Evolutionary conservation across 2,888 invertebrate genomes (phyloP).

Genomic region (Physocephala rufipes): DNA sequence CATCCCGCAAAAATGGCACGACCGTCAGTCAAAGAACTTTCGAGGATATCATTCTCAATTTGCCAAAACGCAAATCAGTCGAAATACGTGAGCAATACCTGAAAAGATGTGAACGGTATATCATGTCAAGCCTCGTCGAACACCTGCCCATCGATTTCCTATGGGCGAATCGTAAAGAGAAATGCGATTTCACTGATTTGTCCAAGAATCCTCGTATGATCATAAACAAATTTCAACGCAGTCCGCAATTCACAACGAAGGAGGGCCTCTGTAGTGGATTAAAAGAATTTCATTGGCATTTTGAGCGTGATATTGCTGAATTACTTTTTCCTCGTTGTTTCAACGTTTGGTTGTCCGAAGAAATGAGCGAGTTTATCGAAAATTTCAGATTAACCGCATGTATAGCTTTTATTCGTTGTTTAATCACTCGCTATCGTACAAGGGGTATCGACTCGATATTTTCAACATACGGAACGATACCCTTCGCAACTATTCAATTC

Average conservation of each 20-base stretch:
- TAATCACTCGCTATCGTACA: slow-evolving; percentile 70
- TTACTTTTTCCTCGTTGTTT: slow-evolving; percentile 89
- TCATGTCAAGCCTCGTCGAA: slow-evolving; percentile 80
- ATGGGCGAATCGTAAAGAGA: slow-evolving; percentile 89
- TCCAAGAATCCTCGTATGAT: slow-evolving; percentile 71
- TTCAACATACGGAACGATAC: slow-evolving; percentile 73
- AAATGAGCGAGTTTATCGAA: slow-evolving; percentile 83
- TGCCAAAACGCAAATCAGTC: slow-evolving; percentile 62
- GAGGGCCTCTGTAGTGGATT: slow-evolving; percentile 83
- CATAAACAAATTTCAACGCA: slow-evolving; percentile 84
- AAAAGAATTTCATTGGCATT: slow-evolving; percentile 86
- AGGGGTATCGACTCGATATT: slow-evolving; percentile 70
- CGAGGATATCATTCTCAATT: slow-evolving; percentile 62
- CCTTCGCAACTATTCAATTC: slow-evolving; percentile 80
- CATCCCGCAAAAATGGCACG: slow-evolving; percentile 15
- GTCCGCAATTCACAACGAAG: slow-evolving; percentile 89
- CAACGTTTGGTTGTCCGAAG: slow-evolving; percentile 82
- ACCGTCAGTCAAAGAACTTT: slow-evolving; percentile 57
- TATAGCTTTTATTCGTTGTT: slow-evolving; percentile 82
- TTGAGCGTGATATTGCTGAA: slow-evolving; percentile 80
- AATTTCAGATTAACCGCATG: slow-evolving; percentile 92
- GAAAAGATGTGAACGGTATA: slow-evolving; percentile 74
- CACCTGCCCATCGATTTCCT: slow-evolving; percentile 85
- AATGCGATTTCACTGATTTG: slow-evolving; percentile 66
- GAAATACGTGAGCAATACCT: slow-evolving; percentile 69